A percentile compares a stretch with the other conserved stretches of the same genome.
Evolutionary conservation across 2,888 invertebrate genomes (phyloP).

Genomic region (Protophormia terraenovae): DNA sequence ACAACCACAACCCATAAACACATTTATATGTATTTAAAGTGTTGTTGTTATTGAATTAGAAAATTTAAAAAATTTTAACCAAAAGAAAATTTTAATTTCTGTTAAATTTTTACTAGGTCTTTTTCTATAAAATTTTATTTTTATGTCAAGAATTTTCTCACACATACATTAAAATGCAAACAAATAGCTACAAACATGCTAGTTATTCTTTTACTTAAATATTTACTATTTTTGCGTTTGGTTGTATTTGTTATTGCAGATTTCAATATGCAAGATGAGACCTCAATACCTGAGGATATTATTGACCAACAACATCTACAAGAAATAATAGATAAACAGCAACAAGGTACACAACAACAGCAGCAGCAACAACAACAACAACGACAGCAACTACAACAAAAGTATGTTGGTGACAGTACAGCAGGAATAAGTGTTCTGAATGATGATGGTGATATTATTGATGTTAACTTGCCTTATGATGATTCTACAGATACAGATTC

Average conservation of each 20-base stretch:
- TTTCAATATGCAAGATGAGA: conserved; percentile 78
- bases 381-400: conserved; percentile 1
- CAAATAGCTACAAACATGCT: not conserved
- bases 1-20: not conserved
- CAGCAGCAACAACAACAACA: not conserved
- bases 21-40: too few species aligned
- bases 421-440: conserved; percentile 9
- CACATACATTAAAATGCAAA: not conserved
- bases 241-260: conserved; percentile 69
- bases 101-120: not conserved
- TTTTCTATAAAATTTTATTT: not conserved
- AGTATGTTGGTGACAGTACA: conserved; percentile 18
- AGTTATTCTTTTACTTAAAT: conserved; percentile 17
- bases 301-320: conserved; percentile 75
- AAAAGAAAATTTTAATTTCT: not conserved
- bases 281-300: conserved; percentile 78
- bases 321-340: conserved; percentile 69
- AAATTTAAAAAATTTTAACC: not conserved
- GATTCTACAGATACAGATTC: conserved; percentile 71
- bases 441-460: conserved; percentile 70
- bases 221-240: conserved; percentile 25
- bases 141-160: not conserved
- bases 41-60: not conserved
- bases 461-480: conserved; percentile 72
- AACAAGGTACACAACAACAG: conserved; percentile 22